These are phyloP conservation scores for Opisthograptis luteolata DNA, from an alignment of 2,888 invertebrate species.

Conservation along the genomic window DNA sequence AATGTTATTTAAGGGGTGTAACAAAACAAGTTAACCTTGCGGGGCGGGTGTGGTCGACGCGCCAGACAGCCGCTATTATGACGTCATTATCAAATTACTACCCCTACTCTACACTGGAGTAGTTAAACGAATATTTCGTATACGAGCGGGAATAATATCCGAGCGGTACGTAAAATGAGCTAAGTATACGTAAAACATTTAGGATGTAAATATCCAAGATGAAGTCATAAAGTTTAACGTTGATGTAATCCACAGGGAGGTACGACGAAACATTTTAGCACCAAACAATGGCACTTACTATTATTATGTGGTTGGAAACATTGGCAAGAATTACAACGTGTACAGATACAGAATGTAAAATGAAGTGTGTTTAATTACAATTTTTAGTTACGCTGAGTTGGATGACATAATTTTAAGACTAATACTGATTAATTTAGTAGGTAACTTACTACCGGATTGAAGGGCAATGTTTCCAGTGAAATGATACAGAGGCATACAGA, in stretches of 20 bases:
- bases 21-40: constrained; percentile 41
- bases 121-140: constrained; percentile 20
- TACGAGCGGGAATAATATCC: constrained; percentile 2
- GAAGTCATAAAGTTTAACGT: constrained; percentile 1
- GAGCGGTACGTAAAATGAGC: neutral
- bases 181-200: constrained; percentile 9
- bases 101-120: constrained; percentile 20
- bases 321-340: no score
- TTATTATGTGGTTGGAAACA: no score
- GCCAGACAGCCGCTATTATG: constrained; percentile 43
- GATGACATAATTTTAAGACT: no score
- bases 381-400: no score
- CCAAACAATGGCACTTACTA: neutral
- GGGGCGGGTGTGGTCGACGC: constrained; percentile 47
- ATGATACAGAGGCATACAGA: no score
- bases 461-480: no score
- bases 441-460: no score
- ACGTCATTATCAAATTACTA: constrained; percentile 46
- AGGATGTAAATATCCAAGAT: neutral
- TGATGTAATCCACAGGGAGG: neutral
- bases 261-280: neutral
- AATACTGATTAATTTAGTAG: no score
- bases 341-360: no score
- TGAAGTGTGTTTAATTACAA: no score
- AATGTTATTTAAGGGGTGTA: constrained; percentile 26